These are phyloP conservation scores for Paracyclopina nana DNA, from an alignment of 1,140 invertebrate species.

Conservation along the genomic window DNA sequence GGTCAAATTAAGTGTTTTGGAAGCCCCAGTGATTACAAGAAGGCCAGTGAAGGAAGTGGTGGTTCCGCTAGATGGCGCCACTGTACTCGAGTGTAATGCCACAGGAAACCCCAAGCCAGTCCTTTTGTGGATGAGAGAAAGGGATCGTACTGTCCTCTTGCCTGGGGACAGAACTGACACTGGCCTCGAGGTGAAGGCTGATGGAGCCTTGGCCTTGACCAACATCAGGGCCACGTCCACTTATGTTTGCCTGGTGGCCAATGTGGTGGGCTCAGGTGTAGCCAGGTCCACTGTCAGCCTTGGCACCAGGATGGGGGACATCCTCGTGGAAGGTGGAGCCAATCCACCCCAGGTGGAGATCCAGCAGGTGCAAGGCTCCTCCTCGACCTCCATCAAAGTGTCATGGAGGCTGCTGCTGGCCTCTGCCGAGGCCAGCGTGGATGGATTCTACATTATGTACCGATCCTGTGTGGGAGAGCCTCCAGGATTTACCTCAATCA, in stretches of 20 bases:
- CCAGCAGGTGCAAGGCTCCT: background rate
- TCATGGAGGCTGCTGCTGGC: background rate
- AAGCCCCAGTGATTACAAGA: background rate
- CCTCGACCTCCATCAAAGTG: background rate
- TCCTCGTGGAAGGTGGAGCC: background rate
- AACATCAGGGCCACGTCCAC: background rate
- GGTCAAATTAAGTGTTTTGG: background rate
- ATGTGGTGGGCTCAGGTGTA: background rate
- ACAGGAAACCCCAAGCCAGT: background rate
- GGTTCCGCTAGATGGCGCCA: background rate
- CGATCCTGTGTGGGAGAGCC: background rate
- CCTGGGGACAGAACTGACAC: slow-evolving; percentile 3
- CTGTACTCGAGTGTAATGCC: background rate
- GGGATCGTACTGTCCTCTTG: background rate
- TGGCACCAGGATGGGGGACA: background rate
- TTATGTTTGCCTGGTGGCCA: background rate
- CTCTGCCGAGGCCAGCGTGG: background rate
- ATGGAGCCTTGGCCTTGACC: background rate
- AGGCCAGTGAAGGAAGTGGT: background rate
- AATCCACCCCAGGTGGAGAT: background rate
- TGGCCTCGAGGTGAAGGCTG: background rate
- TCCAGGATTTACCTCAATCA: background rate
- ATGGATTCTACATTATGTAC: slow-evolving; percentile 8
- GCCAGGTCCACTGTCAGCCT: background rate
- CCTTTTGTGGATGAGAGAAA: slow-evolving; percentile 1